These are phyloP conservation scores for Poeciliopsis presidionis DNA, from an alignment of 2,797 vertebrate genomes.

Conservation along the genomic window DNA sequence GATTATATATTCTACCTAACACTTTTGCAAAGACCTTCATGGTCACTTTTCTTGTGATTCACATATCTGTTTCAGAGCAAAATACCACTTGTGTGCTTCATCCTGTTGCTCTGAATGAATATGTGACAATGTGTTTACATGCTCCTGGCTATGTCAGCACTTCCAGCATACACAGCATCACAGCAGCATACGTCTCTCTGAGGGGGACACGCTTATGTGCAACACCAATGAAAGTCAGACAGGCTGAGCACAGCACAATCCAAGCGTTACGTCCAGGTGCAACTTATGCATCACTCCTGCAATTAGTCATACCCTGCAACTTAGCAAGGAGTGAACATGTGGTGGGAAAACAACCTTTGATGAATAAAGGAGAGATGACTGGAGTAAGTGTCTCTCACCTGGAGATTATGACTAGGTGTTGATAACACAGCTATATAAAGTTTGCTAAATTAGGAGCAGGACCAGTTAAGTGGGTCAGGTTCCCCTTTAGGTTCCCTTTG, in stretches of 20 bases:
- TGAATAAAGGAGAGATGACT: slow-evolving; percentile 19
- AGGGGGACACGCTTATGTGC: slow-evolving; percentile 53
- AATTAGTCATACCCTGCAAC: slow-evolving; percentile 55
- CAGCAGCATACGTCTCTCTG: slow-evolving; percentile 66
- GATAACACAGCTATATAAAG: slow-evolving; percentile 14
- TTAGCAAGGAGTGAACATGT: slow-evolving; percentile 15
- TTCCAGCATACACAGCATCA: slow-evolving; percentile 60
- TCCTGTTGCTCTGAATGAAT: slow-evolving; percentile 23
- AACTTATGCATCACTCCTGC: slow-evolving; percentile 30
- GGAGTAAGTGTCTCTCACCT: neutral
- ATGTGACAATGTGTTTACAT: slow-evolving; percentile 13
- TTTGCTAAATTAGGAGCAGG: slow-evolving; percentile 1
- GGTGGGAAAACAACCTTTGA: slow-evolving; percentile 7
- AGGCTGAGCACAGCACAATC: slow-evolving; percentile 55
- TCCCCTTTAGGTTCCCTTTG: neutral
- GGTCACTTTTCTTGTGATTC: slow-evolving; percentile 34
- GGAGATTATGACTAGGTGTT: slow-evolving; percentile 5
- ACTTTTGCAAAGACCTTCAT: slow-evolving; percentile 7
- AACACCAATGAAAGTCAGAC: slow-evolving; percentile 53
- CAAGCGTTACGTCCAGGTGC: slow-evolving; percentile 63
- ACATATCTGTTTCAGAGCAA: slow-evolving; percentile 31
- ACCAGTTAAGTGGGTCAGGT: neutral
- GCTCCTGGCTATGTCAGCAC: slow-evolving; percentile 54
- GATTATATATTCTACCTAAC: slow-evolving; percentile 36
- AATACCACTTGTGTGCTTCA: slow-evolving; percentile 27